phyloP scores from a whole-genome alignment of 2,113 vertebrate species.

The Recurvirostra avosetta region DNA sequence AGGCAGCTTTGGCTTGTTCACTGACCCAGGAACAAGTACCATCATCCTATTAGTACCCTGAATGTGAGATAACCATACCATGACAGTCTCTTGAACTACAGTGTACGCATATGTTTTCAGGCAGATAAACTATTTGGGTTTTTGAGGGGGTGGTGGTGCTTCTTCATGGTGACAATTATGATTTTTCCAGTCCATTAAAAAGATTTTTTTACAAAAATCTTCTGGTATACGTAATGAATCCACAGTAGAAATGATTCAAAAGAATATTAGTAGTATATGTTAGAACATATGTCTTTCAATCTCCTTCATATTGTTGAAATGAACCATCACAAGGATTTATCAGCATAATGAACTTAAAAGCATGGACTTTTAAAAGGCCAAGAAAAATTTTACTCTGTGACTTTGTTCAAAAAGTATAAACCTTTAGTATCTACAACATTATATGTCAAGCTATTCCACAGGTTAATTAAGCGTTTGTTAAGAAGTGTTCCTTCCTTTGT shows the following conservation, averaged over 20 bases:
- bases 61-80: constrained; percentile 6
- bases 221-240: not conserved
- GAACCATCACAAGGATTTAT: not conserved
- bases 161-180: not conserved
- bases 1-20: constrained; percentile 54
- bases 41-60: constrained; percentile 56
- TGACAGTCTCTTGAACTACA: constrained; percentile 7
- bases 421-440: not conserved
- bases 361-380: not conserved
- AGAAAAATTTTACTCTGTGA: not conserved
- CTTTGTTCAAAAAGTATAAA: not conserved
- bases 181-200: constrained; percentile 42
- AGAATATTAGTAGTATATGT: not conserved
- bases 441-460: not conserved
- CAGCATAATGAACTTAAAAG: not conserved
- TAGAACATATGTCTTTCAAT: not conserved
- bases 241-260: not conserved
- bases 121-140: not conserved
- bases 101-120: not conserved
- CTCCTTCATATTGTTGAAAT: not conserved
- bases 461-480: not conserved
- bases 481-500: not conserved
- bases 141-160: not conserved
- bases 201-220: not conserved
- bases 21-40: constrained; percentile 35